These are phyloP conservation scores for Cydia pomonella DNA, from an alignment of 1,140 invertebrate species.

Conservation along the genomic window DNA sequence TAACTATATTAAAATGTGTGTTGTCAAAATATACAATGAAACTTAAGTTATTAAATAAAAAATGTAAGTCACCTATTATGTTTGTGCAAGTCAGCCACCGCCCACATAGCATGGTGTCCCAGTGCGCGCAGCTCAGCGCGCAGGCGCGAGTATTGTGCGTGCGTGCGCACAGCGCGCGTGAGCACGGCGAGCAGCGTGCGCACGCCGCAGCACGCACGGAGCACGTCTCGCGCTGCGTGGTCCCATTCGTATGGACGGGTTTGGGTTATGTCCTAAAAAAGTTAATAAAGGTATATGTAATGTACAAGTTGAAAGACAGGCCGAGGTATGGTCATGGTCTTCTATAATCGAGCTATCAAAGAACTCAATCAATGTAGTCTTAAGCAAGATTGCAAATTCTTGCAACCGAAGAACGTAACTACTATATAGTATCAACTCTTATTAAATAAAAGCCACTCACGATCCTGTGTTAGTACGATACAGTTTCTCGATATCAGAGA, in stretches of 20 bases:
- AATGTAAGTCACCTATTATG: constrained; percentile 49
- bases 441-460: no score
- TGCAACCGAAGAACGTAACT: no score
- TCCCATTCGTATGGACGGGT: constrained; percentile 49
- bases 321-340: no score
- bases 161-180: constrained; percentile 41
- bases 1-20: no score
- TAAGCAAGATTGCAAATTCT: no score
- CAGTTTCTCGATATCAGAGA: no score
- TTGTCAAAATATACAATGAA: no score
- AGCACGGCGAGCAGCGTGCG: constrained; percentile 49
- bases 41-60: no score
- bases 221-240: constrained; percentile 46
- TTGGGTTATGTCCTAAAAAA: constrained; percentile 51
- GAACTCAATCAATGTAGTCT: no score
- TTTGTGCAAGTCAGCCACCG: constrained; percentile 50
- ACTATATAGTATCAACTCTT: no score
- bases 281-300: background rate
- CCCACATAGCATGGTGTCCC: constrained; percentile 39
- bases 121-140: constrained; percentile 40
- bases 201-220: constrained; percentile 53
- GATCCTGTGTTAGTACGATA: no score
- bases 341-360: no score
- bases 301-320: background rate
- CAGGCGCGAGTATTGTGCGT: constrained; percentile 49